These are phyloP conservation scores for Agraylea sexmaculata DNA, from an alignment of 1,140 invertebrate species.

Conservation along the genomic window DNA sequence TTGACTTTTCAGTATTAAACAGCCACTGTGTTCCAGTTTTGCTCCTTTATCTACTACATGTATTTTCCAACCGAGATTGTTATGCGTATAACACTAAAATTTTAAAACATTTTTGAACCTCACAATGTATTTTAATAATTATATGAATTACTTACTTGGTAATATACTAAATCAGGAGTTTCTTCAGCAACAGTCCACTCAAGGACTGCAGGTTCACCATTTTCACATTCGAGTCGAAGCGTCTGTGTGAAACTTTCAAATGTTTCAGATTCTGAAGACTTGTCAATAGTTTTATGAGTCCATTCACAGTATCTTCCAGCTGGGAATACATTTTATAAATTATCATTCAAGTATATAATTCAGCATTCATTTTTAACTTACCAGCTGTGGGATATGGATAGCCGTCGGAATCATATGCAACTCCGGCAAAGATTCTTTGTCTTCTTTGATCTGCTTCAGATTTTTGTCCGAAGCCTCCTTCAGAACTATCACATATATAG, in stretches of 20 bases:
- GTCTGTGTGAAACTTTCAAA: slow-evolving; percentile 69
- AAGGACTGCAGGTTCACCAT: slow-evolving; percentile 57
- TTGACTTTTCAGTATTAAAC: background rate
- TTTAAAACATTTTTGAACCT: slow-evolving; percentile 6
- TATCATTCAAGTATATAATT: slow-evolving; percentile 2
- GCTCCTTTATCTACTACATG: slow-evolving; percentile 65
- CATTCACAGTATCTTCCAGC: slow-evolving; percentile 65
- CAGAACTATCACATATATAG: slow-evolving; percentile 78
- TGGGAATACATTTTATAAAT: slow-evolving; percentile 21
- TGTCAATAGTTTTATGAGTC: slow-evolving; percentile 59
- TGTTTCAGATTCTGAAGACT: slow-evolving; percentile 48
- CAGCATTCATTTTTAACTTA: slow-evolving; percentile 23
- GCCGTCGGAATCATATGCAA: slow-evolving; percentile 59
- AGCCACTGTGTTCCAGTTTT: slow-evolving; percentile 8
- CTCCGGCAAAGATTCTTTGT: slow-evolving; percentile 69
- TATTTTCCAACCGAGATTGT: slow-evolving; percentile 88
- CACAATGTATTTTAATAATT: no score
- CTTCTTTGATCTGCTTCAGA: slow-evolving; percentile 50
- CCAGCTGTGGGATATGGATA: slow-evolving; percentile 68
- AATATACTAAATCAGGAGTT: slow-evolving; percentile 72
- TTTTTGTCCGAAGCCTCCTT: slow-evolving; percentile 75
- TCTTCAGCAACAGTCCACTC: slow-evolving; percentile 72
- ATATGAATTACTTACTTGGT: slow-evolving; percentile 57
- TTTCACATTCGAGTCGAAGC: slow-evolving; percentile 59
- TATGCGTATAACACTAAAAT: slow-evolving; percentile 81